phyloP scores from a whole-genome alignment of 2,113 vertebrate genomes.

The Urocynchramus pylzowi region DNA sequence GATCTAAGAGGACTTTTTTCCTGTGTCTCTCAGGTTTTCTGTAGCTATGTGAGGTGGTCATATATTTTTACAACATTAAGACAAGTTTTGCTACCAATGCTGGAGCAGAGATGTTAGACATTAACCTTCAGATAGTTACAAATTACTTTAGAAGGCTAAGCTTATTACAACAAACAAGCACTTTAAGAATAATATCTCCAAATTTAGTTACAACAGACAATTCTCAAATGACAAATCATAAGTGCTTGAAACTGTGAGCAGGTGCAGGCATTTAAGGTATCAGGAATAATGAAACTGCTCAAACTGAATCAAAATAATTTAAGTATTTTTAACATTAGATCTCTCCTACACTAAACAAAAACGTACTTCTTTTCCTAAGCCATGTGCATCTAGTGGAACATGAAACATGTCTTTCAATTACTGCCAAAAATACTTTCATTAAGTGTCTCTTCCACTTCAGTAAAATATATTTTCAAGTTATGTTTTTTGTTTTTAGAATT shows the following conservation, averaged over 20 bases:
- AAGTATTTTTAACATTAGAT: not conserved
- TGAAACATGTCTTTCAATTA: not conserved
- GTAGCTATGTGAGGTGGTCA: fast-evolving
- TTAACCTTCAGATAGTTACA: not conserved
- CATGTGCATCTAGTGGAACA: not conserved
- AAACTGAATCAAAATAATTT: not conserved
- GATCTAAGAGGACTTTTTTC: not conserved
- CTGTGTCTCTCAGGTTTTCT: not conserved
- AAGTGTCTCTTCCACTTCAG: not conserved
- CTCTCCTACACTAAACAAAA: not conserved
- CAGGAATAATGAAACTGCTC: not conserved
- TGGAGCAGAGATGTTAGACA: not conserved
- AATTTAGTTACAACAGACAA: not conserved
- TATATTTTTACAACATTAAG: not conserved
- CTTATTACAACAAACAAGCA: not conserved
- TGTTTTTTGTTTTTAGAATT: not conserved
- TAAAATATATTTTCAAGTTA: not conserved
- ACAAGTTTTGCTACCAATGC: not conserved
- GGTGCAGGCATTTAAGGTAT: not conserved
- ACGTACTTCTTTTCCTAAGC: not conserved
- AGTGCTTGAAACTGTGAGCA: not conserved
- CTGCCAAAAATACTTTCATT: not conserved
- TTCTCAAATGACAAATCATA: not conserved
- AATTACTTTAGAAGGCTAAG: not conserved
- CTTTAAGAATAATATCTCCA: not conserved